Evolutionary conservation across 2,797 vertebrate species (phyloP).

Genomic region (Alcedo atthis): DNA sequence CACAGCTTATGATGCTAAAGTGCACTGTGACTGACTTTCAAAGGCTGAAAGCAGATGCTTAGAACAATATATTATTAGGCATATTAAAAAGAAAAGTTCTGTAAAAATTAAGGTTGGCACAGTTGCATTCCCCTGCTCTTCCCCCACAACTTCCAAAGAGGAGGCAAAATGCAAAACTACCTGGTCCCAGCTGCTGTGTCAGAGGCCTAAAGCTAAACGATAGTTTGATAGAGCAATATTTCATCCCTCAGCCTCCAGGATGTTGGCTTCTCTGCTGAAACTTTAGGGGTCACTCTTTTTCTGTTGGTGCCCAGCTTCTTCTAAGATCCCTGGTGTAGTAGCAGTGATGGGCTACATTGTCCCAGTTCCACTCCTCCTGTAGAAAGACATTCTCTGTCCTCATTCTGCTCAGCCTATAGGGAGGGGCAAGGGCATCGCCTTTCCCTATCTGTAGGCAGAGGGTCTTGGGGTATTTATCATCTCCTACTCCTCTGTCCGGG

Average conservation of each 20-base stretch:
- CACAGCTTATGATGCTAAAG: not conserved
- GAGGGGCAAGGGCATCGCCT: not conserved
- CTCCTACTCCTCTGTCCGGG: not conserved
- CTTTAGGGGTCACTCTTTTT: not conserved
- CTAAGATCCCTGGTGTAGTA: not conserved
- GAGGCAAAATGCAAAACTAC: not conserved
- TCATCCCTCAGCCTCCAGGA: not conserved
- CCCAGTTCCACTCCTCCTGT: not conserved
- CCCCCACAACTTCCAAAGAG: not conserved
- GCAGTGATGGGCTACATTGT: not conserved
- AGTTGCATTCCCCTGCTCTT: not conserved
- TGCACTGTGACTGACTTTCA: not conserved
- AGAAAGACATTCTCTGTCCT: not conserved
- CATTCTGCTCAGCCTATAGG: not conserved
- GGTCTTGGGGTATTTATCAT: not conserved
- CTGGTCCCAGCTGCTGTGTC: no score
- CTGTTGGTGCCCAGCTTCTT: not conserved
- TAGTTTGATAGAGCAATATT: not conserved
- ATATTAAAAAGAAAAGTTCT: not conserved
- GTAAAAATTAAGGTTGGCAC: not conserved
- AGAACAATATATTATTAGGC: not conserved
- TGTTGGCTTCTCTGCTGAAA: not conserved
- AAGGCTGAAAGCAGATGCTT: not conserved
- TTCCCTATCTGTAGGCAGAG: not conserved
- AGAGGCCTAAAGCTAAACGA: not conserved